phyloP scores from a whole-genome alignment of 1,140 invertebrate species.

The Drosophila ironensis region DNA sequence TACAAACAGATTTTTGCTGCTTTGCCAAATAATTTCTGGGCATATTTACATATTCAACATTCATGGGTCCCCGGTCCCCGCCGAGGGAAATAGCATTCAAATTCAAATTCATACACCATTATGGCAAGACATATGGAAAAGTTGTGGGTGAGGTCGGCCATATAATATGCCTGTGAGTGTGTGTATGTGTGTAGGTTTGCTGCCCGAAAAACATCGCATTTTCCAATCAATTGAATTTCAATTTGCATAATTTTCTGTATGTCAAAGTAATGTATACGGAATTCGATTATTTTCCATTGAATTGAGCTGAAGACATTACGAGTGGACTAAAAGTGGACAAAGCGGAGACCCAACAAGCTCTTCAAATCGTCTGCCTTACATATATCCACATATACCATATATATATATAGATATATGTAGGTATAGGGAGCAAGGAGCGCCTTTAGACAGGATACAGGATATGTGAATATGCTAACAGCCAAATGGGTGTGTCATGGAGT shows the following conservation, averaged over 20 bases:
- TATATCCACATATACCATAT: background rate
- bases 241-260: slow-evolving; percentile 78
- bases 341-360: slow-evolving; percentile 25
- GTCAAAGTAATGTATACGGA: slow-evolving; percentile 76
- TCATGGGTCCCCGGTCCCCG: slow-evolving; percentile 3
- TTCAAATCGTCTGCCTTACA: background rate
- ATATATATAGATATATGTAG: no score
- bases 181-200: background rate
- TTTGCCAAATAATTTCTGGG: slow-evolving; percentile 46
- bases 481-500: slow-evolving; percentile 61
- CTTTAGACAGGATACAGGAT: slow-evolving; percentile 10
- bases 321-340: slow-evolving; percentile 70
- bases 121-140: slow-evolving; percentile 58
- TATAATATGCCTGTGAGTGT: background rate
- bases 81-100: slow-evolving; percentile 25
- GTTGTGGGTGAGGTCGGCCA: slow-evolving; percentile 31
- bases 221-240: slow-evolving; percentile 80
- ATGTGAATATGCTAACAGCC: slow-evolving; percentile 39
- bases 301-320: slow-evolving; percentile 74
- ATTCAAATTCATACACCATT: slow-evolving; percentile 59
- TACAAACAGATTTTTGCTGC: slow-evolving; percentile 57
- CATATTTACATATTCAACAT: slow-evolving; percentile 62
- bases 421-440: background rate
- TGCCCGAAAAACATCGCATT: slow-evolving; percentile 55
- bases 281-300: slow-evolving; percentile 80